Base-by-base conservation (phyloP, 2,797 vertebrate species). In the Schizopygopsis pylzovi region DNA sequence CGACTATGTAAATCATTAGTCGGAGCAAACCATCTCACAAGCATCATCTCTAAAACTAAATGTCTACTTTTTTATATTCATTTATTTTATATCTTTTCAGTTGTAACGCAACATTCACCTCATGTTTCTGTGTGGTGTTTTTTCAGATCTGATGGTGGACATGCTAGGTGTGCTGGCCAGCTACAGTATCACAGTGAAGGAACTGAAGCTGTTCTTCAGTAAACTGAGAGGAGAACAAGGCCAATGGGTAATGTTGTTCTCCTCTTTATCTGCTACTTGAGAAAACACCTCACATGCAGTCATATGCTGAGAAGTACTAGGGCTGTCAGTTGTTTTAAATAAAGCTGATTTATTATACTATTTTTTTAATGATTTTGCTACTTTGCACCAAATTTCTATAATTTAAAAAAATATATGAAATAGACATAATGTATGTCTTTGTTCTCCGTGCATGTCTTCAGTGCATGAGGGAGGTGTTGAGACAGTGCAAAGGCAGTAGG, bases 151-250 rank as follows among this genome's bases (percentile, higher is more conserved):
- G 86, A 91, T 99, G 79, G 98, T 99, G 93, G 98, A 99, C 92
- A 99, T 98, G 97, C 91, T 99, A 91, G 97, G 98, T 12, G 98
- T 99, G 72, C 91, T 99, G 89, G 98, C 98, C 80, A 98, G 97
- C 94, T 99, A 99, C 93, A 98, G 96, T 94, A 95, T 99, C 95
- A 98, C 97, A 0, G 98, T 99, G 87, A 98, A 97, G 88, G 98
- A 99, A 89, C 94, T 99, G 65, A 99, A 99, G 93, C 94, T 99
- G 15, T 98, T 98, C 94, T 99, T 99, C 95, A 99, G 98, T 94
- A 98, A 98, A 90, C 96, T 99, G 88, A 98, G 98, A 92, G 98
- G 97, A 92, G 96, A 98, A 92, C 96, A 96, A 94, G 96, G 96
- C 92, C 97, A 97, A 94, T 99, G 98, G 98, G 98, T 99, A 96